Evolutionary conservation across 2,888 invertebrate genomes (phyloP).

Genomic region (Chymomyza amoena): DNA sequence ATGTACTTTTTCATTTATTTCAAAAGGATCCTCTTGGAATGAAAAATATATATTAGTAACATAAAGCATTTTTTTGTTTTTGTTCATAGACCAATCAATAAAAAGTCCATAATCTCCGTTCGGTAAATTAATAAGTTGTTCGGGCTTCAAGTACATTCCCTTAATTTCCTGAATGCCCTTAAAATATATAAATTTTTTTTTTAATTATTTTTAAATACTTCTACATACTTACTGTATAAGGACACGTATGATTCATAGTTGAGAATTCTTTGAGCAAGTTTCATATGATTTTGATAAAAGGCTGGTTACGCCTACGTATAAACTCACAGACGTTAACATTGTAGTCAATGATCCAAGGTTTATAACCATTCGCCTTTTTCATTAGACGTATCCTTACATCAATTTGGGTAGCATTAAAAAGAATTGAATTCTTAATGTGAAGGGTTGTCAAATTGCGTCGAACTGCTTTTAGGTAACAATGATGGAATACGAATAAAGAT

Average conservation of each 20-base stretch:
- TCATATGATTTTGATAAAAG: constrained; percentile 8
- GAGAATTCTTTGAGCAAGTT: constrained; percentile 5
- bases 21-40: neutral
- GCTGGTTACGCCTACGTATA: constrained; percentile 7
- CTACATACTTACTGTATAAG: constrained; percentile 17
- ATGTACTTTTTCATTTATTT: neutral
- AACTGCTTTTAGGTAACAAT: neutral
- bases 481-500: neutral
- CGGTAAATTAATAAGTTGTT: constrained; percentile 24
- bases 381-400: neutral
- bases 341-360: constrained; percentile 23
- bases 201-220: too few species aligned
- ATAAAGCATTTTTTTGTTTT: neutral
- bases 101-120: constrained; percentile 19
- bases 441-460: neutral
- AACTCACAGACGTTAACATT: constrained; percentile 19
- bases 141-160: constrained; percentile 22
- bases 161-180: constrained; percentile 15
- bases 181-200: neutral
- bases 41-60: constrained; percentile 15
- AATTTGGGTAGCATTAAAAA: neutral
- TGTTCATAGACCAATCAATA: constrained; percentile 6
- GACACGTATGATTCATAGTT: constrained; percentile 34
- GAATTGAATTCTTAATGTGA: neutral
- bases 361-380: neutral